A percentile compares a stretch with the other conserved stretches of the same genome.
phyloP scores from a whole-genome alignment of 2,797 vertebrate species.

The Meriones psammophilus region DNA sequence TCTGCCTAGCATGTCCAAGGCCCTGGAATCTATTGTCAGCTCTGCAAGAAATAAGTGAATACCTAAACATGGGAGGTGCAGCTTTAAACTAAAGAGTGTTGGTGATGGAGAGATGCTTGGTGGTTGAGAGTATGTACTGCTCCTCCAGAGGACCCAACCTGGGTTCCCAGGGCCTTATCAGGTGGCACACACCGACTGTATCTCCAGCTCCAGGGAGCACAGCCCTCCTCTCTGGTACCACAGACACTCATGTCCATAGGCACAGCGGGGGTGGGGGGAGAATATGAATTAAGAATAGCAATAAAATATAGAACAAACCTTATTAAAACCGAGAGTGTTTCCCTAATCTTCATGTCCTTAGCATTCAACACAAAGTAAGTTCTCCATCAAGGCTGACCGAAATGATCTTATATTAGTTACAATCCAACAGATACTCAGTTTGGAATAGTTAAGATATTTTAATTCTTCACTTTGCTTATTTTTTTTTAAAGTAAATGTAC shows the following conservation, averaged over 20 bases:
- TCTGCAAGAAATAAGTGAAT: background rate
- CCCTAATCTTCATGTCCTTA: background rate
- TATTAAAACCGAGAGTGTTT: background rate
- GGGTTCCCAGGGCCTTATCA: background rate
- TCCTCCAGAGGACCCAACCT: background rate
- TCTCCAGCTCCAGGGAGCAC: background rate
- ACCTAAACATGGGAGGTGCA: background rate
- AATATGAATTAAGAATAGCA: background rate
- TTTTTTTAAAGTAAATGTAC: constrained; percentile 19
- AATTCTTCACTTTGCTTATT: constrained; percentile 13
- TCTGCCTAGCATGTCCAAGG: background rate
- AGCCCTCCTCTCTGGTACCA: background rate
- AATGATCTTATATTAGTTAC: constrained; percentile 42
- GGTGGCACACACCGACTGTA: background rate
- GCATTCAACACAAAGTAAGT: background rate
- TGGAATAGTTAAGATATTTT: constrained; percentile 38
- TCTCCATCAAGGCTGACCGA: constrained; percentile 2
- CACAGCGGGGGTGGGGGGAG: background rate
- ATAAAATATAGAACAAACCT: background rate
- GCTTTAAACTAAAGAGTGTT: background rate
- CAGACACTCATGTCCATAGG: background rate
- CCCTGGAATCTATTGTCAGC: background rate
- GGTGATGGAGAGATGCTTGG: background rate
- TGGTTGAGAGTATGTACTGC: background rate
- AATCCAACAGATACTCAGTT: constrained; percentile 30